Percentiles rank a stretch among this genome's conserved stretches.
These are phyloP conservation scores for Thunnus maccoyii DNA, from an alignment of 2,113 vertebrate genomes.

Conservation along the genomic window DNA sequence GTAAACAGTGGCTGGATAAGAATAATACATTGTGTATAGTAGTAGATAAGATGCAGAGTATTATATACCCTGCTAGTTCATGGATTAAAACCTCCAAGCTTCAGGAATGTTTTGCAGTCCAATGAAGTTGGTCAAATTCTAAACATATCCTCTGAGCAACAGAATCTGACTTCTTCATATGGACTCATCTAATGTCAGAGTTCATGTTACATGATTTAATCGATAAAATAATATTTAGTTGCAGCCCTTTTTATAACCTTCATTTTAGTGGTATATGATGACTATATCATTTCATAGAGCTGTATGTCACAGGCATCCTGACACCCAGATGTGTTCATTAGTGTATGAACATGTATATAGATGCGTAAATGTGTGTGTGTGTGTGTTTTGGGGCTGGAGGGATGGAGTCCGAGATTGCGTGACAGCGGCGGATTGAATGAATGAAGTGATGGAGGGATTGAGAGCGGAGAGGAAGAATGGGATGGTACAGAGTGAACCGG, in stretches of 20 bases:
- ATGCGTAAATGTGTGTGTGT: conserved; percentile 2
- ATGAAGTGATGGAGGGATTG: conserved; percentile 69
- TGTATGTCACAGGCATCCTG: not conserved
- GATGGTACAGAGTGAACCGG: conserved; percentile 59
- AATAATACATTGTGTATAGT: no score
- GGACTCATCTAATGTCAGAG: not conserved
- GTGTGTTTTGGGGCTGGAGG: not conserved
- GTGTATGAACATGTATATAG: not conserved
- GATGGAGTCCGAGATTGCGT: conserved; percentile 56
- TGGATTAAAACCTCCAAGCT: no score
- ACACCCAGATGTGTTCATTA: conserved; percentile 2
- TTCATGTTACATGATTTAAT: not conserved
- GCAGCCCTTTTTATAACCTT: no score
- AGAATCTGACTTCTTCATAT: not conserved
- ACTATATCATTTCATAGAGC: not conserved
- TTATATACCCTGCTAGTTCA: no score
- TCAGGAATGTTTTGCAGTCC: no score
- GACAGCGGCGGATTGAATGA: conserved; percentile 73
- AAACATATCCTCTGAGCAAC: no score
- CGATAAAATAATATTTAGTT: no score
- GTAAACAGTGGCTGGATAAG: no score
- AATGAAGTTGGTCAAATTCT: no score
- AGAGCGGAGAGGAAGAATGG: conserved; percentile 54
- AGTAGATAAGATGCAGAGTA: no score
- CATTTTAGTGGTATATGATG: no score